These are phyloP conservation scores for Xiphophorus maculatus DNA, from an alignment of 2,113 vertebrate species.

Conservation along the genomic window DNA sequence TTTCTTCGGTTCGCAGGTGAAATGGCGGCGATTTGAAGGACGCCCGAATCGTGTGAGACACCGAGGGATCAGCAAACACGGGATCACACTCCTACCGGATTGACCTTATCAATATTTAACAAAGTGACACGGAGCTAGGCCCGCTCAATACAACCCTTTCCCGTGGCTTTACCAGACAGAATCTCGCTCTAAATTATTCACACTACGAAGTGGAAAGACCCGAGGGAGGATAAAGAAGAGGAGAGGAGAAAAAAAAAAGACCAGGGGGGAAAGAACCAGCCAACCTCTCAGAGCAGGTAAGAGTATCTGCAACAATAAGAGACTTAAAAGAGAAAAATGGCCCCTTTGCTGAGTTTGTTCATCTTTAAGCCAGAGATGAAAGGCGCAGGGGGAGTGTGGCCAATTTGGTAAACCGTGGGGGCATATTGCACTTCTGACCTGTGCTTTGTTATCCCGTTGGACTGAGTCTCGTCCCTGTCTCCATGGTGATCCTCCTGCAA, in stretches of 20 bases:
- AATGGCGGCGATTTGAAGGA: constrained; percentile 6
- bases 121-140: constrained; percentile 38
- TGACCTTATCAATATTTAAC: constrained; percentile 79
- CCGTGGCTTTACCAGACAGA: constrained; percentile 39
- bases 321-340: background rate
- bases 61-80: constrained; percentile 31
- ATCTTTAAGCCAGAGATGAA: constrained; percentile 25
- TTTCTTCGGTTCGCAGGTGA: background rate
- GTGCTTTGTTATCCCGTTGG: constrained; percentile 90
- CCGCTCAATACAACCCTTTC: constrained; percentile 61
- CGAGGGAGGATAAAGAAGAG: constrained; percentile 1
- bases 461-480: constrained; percentile 78
- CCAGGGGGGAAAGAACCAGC: constrained; percentile 2
- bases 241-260: constrained; percentile 28
- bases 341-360: constrained; percentile 10
- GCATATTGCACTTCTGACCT: constrained; percentile 82
- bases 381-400: background rate
- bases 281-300: background rate
- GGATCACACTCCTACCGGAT: constrained; percentile 61
- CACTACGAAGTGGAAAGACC: constrained; percentile 47
- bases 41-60: background rate
- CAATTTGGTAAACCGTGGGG: constrained; percentile 25
- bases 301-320: constrained; percentile 1
- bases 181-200: constrained; percentile 79
- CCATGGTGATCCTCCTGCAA: constrained; percentile 84